Conservation (phyloP, 2,888 invertebrate genomes). For the Schrankia costaestrigalis region DNA sequence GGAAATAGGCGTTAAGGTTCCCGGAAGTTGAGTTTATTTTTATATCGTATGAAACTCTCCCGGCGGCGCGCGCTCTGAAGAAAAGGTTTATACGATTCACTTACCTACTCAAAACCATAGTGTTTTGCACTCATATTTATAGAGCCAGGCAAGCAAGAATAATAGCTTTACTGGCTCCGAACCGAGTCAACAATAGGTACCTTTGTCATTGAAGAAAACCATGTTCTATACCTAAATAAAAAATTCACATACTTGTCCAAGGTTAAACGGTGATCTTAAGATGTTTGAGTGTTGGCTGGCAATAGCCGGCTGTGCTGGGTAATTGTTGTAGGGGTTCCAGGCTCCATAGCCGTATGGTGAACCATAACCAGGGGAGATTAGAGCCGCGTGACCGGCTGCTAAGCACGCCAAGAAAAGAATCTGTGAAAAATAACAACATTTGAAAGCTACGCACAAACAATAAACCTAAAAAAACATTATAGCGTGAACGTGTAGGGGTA, state of each 20-base stretch:
- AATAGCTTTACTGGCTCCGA: too few relatives aligned
- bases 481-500: too few relatives aligned
- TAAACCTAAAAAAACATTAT: too few relatives aligned
- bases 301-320: conserved; percentile 72
- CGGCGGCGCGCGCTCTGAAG: too few relatives aligned
- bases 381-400: conserved; percentile 49
- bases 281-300: conserved; percentile 82
- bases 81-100: too few relatives aligned
- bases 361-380: conserved; percentile 59
- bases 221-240: not conserved
- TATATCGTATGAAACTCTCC: too few relatives aligned
- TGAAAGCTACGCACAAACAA: not conserved
- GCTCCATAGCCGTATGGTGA: conserved; percentile 55
- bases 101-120: not conserved
- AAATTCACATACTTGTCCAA: conserved; percentile 78
- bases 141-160: too few relatives aligned
- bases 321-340: conserved; percentile 66
- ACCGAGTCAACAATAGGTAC: too few relatives aligned
- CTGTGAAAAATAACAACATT: conserved; percentile 33
- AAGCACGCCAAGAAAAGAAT: conserved; percentile 49
- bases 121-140: too few relatives aligned
- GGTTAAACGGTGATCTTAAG: conserved; percentile 83
- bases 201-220: too few relatives aligned
- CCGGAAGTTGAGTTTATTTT: too few relatives aligned
- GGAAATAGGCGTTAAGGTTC: not conserved